Conservation (phyloP, 1,140 invertebrate species). For the Ceratina japonica region DNA sequence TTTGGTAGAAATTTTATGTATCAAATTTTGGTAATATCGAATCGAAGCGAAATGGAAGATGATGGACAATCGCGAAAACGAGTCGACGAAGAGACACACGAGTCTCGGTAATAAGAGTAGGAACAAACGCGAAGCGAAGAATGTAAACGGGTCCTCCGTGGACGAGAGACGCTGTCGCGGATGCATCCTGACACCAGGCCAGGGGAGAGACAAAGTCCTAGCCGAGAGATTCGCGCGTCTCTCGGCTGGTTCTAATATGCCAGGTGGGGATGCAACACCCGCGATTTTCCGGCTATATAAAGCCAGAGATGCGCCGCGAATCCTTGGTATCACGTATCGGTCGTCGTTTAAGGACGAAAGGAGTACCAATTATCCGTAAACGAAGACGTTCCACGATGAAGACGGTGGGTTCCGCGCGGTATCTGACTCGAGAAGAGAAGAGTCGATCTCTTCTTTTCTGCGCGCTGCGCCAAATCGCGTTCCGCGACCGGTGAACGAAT, state of each 20-base stretch:
- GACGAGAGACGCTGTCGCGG: slow-evolving; percentile 35
- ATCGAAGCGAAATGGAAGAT: too few species aligned
- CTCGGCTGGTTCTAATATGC: slow-evolving; percentile 11
- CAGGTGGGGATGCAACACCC: slow-evolving; percentile 66
- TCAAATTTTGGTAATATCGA: too few species aligned
- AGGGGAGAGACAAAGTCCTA: slow-evolving; percentile 47
- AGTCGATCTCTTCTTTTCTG: neutral
- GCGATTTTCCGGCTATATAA: slow-evolving; percentile 77
- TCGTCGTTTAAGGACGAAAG: slow-evolving; percentile 68
- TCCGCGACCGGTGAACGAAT: neutral
- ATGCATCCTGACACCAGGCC: slow-evolving; percentile 54
- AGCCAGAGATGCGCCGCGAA: slow-evolving; percentile 67
- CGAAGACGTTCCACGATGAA: slow-evolving; percentile 63
- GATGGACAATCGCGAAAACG: too few species aligned
- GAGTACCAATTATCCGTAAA: slow-evolving; percentile 10
- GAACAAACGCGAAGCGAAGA: slow-evolving; percentile 19
- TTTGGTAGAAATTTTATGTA: too few species aligned
- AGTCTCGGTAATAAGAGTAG: neutral
- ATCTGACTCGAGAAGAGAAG: neutral
- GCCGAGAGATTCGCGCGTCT: slow-evolving; percentile 46
- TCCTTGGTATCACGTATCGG: slow-evolving; percentile 69
- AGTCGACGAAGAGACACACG: too few species aligned
- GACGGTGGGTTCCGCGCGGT: slow-evolving; percentile 67
- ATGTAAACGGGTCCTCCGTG: slow-evolving; percentile 5
- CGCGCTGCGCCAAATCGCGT: neutral